A percentile compares a stretch with the other conserved stretches of the same genome.
Evolutionary conservation across 2,797 vertebrate genomes (phyloP).

Genomic region (Hypotaenidia philippensis): DNA sequence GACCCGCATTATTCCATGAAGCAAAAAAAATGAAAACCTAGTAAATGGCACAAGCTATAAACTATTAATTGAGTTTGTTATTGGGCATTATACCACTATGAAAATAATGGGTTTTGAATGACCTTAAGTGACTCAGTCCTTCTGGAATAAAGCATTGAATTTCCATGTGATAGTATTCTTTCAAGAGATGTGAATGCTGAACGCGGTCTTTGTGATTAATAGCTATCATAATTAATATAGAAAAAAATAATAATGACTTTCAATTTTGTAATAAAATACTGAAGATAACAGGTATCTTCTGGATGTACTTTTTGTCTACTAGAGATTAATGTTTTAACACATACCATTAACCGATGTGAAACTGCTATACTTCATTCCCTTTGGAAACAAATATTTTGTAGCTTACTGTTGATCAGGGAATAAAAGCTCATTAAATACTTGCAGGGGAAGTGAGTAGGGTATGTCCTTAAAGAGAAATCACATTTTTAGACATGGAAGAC

Average conservation of each 20-base stretch:
- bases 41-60: neutral
- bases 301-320: neutral
- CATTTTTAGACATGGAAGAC: neutral
- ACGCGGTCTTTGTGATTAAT: neutral
- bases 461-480: neutral
- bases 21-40: neutral
- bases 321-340: neutral
- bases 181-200: neutral
- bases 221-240: neutral
- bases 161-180: neutral
- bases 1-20: neutral
- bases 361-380: neutral
- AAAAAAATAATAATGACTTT: neutral
- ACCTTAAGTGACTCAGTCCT: neutral
- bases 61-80: constrained; percentile 3
- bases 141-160: neutral
- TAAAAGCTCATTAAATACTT: neutral
- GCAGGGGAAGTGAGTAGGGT: neutral
- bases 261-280: neutral
- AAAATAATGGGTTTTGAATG: neutral
- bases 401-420: neutral
- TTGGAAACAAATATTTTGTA: neutral
- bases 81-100: neutral
- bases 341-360: neutral
- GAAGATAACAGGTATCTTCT: neutral